Evolutionary conservation across 2,888 invertebrate species (phyloP), one percentile per base, ranked within the genome.

Genomic region (Drosophila aldrichi): DNA sequence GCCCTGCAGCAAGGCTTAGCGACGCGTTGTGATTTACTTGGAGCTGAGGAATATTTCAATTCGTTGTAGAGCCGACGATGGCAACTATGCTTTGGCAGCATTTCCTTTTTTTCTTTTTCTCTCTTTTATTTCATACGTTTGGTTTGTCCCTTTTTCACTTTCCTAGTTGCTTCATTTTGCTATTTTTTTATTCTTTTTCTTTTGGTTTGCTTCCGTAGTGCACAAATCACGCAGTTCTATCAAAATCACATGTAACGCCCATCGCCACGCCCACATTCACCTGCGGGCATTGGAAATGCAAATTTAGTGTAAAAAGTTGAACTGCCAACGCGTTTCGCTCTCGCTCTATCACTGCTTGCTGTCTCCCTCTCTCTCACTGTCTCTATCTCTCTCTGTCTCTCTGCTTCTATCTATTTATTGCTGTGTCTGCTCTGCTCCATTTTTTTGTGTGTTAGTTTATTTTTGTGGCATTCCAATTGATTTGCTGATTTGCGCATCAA

Each of bases 401-500:
- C n/a, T 29, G 1, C 38, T 38, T 56, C 36, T 64, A 56, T 66
- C 61, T 49, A 46, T 61, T 38, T 48, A 48, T 49, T 40, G 55
- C 58, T 63, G n/a, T 36, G n/a, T 34, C 41, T 61, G 14, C 38
- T 54, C 38, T 54, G 43, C 48, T 48, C 48, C 32, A 57, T 61
- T 74, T 68, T 68, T 54, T 34, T 36, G 52, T 55, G 41, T 36
- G 59, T 69, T 70, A 58, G 61, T 74, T 67, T 70, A 73, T 79
- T 74, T 74, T 68, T 78, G 70, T 67, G 71, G 78, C 72, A 77
- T 79, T 85, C 77, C 79, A 77, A 85, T 88, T 82, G 88, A 87
- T 84, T 85, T 77, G 72, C 83, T 85, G 86, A 88, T 81, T 86
- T 81, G 72, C 61, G 71, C 74, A 83, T 88, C 86, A 86, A 86